A percentile compares a stretch with the other conserved stretches of the same genome.
phyloP scores from a whole-genome alignment of 1,140 invertebrate species.

The Pteromalus puparum region DNA sequence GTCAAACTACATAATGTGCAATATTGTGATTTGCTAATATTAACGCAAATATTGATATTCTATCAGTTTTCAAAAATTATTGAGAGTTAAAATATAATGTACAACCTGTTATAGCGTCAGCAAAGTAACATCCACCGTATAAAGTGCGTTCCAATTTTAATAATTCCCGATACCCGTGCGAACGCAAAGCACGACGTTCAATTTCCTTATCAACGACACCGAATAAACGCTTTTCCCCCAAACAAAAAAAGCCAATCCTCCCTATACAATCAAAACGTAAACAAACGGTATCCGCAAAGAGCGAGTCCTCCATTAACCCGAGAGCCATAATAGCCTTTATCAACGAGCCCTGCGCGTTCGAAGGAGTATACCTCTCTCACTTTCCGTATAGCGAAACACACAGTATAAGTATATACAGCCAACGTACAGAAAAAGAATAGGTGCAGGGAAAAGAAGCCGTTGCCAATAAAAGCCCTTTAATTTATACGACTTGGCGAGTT shows the following conservation, averaged over 20 bases:
- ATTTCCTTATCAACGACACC: not conserved
- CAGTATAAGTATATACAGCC: not conserved
- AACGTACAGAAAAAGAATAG: constrained; percentile 8
- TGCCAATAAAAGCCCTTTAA: constrained; percentile 36
- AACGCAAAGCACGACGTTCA: not conserved
- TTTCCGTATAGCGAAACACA: not conserved
- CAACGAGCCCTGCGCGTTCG: not conserved
- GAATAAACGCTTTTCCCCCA: not conserved
- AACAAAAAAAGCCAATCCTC: not conserved
- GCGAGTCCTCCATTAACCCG: not conserved
- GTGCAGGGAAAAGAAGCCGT: constrained; percentile 6
- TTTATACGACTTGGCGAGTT: constrained; percentile 43
- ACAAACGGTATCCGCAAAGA: constrained; percentile 9
- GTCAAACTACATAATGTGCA: too few relatives aligned
- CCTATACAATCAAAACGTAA: constrained; percentile 12
- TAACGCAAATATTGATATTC: too few relatives aligned
- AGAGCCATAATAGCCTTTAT: constrained; percentile 33
- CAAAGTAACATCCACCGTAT: too few relatives aligned
- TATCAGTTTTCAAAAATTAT: too few relatives aligned
- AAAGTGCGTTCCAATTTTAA: too few relatives aligned
- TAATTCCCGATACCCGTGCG: too few relatives aligned
- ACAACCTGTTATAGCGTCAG: too few relatives aligned
- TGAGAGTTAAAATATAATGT: too few relatives aligned
- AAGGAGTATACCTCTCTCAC: not conserved
- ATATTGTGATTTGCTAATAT: too few relatives aligned